These are phyloP conservation scores for Anguilla anguilla DNA, from an alignment of 2,797 vertebrate species.

Conservation along the genomic window DNA sequence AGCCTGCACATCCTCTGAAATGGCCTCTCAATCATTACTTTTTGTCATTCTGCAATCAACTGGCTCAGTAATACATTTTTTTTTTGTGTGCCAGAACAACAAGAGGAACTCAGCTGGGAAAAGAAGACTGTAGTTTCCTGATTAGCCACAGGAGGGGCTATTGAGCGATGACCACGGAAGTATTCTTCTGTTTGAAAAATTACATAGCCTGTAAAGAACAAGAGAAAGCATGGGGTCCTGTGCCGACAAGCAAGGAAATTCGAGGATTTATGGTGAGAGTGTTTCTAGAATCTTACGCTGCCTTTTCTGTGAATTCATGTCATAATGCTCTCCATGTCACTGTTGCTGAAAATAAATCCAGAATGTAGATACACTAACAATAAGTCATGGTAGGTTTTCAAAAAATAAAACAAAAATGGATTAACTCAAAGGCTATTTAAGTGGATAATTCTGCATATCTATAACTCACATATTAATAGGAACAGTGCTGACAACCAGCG, in stretches of 20 bases:
- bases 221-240: too few species aligned
- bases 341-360: not conserved
- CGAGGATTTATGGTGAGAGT: not conserved
- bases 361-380: not conserved
- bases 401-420: not conserved
- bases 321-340: not conserved
- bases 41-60: too few species aligned
- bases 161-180: not conserved
- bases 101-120: too few species aligned
- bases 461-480: not conserved
- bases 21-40: too few species aligned
- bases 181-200: not conserved
- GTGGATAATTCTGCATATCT: not conserved
- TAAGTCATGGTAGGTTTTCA: not conserved
- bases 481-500: not conserved
- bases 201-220: too few species aligned
- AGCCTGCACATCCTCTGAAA: too few species aligned
- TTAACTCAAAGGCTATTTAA: not conserved
- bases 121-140: too few species aligned
- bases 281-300: not conserved
- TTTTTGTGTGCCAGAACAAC: too few species aligned
- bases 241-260: not conserved
- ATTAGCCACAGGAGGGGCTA: not conserved
- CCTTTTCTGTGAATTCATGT: not conserved
- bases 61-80: too few species aligned